These are phyloP conservation scores for Valencia hispanica DNA, from an alignment of 2,797 vertebrate genomes.

Conservation along the genomic window DNA sequence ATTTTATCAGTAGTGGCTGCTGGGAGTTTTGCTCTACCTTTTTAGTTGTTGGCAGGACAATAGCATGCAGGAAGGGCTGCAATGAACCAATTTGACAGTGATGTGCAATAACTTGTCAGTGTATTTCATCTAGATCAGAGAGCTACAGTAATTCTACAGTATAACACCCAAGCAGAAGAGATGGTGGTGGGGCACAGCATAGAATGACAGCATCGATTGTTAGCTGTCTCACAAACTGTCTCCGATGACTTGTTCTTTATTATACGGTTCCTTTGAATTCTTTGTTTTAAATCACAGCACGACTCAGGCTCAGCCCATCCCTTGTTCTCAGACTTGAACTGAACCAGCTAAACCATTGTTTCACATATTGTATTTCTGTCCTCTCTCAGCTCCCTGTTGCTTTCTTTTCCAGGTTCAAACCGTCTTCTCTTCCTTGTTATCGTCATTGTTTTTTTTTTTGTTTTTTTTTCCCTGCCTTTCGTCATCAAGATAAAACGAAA, in stretches of 20 bases:
- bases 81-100: constrained; percentile 10
- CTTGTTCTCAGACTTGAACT: constrained; percentile 21
- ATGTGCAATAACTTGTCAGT: neutral
- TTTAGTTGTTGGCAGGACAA: no score
- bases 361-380: constrained; percentile 15
- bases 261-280: constrained; percentile 29
- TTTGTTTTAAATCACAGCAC: constrained; percentile 46
- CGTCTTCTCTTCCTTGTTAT: constrained; percentile 12
- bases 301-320: constrained; percentile 7
- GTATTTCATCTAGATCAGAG: constrained; percentile 20
- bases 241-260: constrained; percentile 42
- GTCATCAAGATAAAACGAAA: constrained; percentile 55
- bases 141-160: constrained; percentile 6
- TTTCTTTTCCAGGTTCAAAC: constrained; percentile 2
- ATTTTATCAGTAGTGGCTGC: constrained; percentile 14
- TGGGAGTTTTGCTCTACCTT: constrained; percentile 14
- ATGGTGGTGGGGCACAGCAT: constrained; percentile 53
- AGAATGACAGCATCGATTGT: constrained; percentile 50
- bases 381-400: neutral
- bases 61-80: neutral
- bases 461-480: constrained; percentile 21
- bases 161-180: constrained; percentile 43
- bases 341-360: constrained; percentile 16
- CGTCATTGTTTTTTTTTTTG: neutral
- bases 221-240: constrained; percentile 38